Conservation (phyloP, 2,797 vertebrate species). For the Pangasius sanitwongsei region DNA sequence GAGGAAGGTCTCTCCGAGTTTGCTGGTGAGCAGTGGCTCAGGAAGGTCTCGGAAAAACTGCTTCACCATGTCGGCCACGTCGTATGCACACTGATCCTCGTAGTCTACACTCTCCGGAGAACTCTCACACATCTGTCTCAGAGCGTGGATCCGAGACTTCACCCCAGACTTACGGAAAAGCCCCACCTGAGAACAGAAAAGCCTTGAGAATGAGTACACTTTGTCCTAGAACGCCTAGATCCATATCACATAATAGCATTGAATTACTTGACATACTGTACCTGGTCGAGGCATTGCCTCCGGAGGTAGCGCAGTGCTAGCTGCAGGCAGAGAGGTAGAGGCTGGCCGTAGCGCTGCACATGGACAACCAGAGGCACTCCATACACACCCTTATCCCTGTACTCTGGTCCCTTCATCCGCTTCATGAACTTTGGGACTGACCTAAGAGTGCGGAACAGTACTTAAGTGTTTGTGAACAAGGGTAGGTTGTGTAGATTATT, state of each 20-base stretch:
- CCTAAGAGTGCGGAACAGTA: conserved; percentile 71
- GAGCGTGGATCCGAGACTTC: conserved; percentile 93
- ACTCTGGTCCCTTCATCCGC: conserved; percentile 96
- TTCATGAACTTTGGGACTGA: conserved; percentile 99
- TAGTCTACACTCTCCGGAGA: conserved; percentile 90
- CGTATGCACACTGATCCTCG: conserved; percentile 94
- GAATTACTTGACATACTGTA: conserved; percentile 55
- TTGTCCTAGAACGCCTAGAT: background rate
- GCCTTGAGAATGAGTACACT: background rate
- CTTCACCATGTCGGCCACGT: conserved; percentile 98
- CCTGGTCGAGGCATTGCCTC: conserved; percentile 96
- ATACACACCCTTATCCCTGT: conserved; percentile 94
- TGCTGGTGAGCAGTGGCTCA: conserved; percentile 94
- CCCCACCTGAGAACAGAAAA: conserved; percentile 80
- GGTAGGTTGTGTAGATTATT: background rate
- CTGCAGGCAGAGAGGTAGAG: conserved; percentile 92
- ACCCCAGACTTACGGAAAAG: conserved; percentile 97
- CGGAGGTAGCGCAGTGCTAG: conserved; percentile 90
- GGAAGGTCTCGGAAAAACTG: conserved; percentile 98
- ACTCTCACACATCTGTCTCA: conserved; percentile 93
- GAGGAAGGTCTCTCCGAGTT: conserved; percentile 96
- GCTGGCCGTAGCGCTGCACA: conserved; percentile 93
- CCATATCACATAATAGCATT: background rate
- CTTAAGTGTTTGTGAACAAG: background rate
- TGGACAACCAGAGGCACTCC: conserved; percentile 94